Conservation (phyloP, 2,888 invertebrate genomes). For the Hermaeophaga mercurialis region DNA sequence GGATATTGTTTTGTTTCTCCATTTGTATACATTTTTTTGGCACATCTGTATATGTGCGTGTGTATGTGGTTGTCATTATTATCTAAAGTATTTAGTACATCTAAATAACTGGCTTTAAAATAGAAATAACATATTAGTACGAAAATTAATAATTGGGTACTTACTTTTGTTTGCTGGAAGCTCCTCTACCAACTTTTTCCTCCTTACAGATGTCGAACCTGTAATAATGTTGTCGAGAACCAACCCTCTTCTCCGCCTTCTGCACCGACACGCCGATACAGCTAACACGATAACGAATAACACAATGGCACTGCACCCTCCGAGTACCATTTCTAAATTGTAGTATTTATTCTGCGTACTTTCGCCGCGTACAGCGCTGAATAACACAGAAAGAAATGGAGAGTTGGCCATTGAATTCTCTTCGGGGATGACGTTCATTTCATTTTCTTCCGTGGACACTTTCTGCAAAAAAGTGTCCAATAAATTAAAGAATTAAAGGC, state of each 20-base stretch:
- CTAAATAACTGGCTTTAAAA: too few relatives aligned
- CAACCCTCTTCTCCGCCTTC: constrained; percentile 63
- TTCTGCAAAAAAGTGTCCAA: constrained; percentile 44
- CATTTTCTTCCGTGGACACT: constrained; percentile 69
- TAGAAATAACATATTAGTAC: too few relatives aligned
- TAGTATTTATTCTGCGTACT: constrained; percentile 62
- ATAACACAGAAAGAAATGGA: constrained; percentile 65
- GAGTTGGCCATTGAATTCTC: constrained; percentile 58
- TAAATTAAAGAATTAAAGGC: not conserved
- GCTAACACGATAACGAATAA: constrained; percentile 61
- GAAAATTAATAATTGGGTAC: too few relatives aligned
- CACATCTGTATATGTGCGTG: too few relatives aligned
- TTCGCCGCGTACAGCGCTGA: constrained; percentile 68
- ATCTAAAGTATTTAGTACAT: too few relatives aligned
- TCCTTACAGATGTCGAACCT: constrained; percentile 65
- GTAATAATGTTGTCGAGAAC: constrained; percentile 62
- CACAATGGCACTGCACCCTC: constrained; percentile 63
- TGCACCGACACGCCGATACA: constrained; percentile 63
- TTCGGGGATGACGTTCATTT: constrained; percentile 62
- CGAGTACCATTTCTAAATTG: constrained; percentile 64
- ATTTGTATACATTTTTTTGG: too few relatives aligned
- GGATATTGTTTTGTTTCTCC: too few relatives aligned
- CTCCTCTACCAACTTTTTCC: constrained; percentile 67
- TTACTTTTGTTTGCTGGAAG: constrained; percentile 54
- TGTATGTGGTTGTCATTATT: too few relatives aligned